These are phyloP conservation scores for Polyergus mexicanus DNA, from an alignment of 1,140 invertebrate species.

Conservation along the genomic window DNA sequence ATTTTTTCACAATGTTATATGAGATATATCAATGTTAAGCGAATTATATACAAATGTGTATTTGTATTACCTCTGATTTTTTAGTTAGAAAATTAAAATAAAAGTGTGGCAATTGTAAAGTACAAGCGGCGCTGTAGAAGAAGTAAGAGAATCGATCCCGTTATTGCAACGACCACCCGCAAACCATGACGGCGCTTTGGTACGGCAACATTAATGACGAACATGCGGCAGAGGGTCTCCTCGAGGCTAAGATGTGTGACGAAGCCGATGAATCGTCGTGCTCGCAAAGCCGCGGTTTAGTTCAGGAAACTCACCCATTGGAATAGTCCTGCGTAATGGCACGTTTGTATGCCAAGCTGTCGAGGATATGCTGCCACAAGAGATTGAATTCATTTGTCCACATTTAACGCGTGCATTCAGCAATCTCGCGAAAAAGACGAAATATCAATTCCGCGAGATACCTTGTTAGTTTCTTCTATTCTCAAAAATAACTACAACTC, in stretches of 20 bases:
- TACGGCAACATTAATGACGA: conserved; percentile 50
- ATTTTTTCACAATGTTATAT: background rate
- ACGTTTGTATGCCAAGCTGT: conserved; percentile 33
- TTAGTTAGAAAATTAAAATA: conserved; percentile 2
- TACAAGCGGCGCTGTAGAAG: background rate
- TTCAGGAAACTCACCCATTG: conserved; percentile 43
- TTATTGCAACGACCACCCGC: conserved; percentile 57
- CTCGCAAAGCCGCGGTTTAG: conserved; percentile 49
- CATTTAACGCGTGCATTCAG: background rate
- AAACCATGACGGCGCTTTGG: conserved; percentile 46
- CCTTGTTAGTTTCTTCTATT: background rate
- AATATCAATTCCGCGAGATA: conserved; percentile 1
- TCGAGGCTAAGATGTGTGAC: conserved; percentile 51
- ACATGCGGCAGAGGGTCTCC: conserved; percentile 41
- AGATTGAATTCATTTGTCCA: conserved; percentile 1
- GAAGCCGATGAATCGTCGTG: conserved; percentile 50
- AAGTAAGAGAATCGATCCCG: conserved; percentile 17
- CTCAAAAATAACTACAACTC: background rate
- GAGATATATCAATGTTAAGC: conserved; percentile 3
- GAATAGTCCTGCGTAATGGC: conserved; percentile 32
- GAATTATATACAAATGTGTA: background rate
- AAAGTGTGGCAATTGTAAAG: background rate
- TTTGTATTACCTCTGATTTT: background rate
- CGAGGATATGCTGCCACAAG: conserved; percentile 1
- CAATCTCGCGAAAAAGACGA: background rate